Conservation (phyloP, 2,797 vertebrate genomes). For the Leuciscus waleckii region DNA sequence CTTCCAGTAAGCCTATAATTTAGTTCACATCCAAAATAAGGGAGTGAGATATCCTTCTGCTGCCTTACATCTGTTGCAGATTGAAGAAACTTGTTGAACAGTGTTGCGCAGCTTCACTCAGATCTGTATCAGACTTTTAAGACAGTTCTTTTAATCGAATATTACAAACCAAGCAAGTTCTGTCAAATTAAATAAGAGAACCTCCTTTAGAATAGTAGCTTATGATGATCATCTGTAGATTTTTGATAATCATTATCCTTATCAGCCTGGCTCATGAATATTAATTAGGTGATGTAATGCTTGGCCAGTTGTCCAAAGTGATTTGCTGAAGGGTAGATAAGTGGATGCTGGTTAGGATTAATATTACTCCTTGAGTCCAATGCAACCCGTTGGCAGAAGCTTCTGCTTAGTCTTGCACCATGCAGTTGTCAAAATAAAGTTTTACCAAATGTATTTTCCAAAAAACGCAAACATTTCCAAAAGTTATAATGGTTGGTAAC, state of each 20-base stretch:
- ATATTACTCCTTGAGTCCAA: not conserved
- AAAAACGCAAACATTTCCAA: not conserved
- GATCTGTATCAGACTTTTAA: not conserved
- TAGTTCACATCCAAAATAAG: not conserved
- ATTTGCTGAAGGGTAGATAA: not conserved
- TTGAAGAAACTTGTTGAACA: not conserved
- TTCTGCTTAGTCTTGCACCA: not conserved
- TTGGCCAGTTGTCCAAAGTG: not conserved
- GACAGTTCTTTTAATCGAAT: not conserved
- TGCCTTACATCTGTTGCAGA: not conserved
- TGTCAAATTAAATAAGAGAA: not conserved
- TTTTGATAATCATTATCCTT: not conserved
- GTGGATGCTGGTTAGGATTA: not conserved
- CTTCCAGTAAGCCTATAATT: slow-evolving; percentile 19
- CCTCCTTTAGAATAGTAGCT: not conserved
- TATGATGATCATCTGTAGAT: slow-evolving; percentile 1
- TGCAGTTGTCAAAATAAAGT: not conserved
- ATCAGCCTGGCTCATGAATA: slow-evolving; percentile 1
- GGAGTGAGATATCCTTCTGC: not conserved
- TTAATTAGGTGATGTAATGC: not conserved
- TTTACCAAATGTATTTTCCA: not conserved
- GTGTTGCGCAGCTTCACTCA: not conserved
- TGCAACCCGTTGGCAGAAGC: not conserved
- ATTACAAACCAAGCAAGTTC: not conserved
- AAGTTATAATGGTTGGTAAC: not conserved